Conservation (phyloP, 2,888 invertebrate species). For the Ditula angustiorana region DNA sequence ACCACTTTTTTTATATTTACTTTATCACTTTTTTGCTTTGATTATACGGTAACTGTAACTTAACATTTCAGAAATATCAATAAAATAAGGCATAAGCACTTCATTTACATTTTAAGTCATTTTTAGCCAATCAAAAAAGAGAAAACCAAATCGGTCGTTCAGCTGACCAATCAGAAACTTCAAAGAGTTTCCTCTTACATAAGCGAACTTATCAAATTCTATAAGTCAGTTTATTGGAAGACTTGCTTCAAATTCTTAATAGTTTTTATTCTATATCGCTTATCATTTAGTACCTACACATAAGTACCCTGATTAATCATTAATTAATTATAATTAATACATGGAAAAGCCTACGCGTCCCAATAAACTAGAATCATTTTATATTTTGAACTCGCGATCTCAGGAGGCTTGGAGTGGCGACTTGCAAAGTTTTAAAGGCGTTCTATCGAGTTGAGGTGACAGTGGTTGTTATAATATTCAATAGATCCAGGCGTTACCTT, state of each 20-base stretch:
- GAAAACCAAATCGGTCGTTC: neutral
- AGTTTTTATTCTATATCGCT: conserved; percentile 2
- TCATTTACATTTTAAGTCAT: conserved; percentile 17
- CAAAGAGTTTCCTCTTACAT: neutral
- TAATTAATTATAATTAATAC: neutral
- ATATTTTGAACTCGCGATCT: too few species aligned
- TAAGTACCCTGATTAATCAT: conserved; percentile 36
- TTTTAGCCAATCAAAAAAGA: neutral
- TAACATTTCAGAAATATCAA: conserved; percentile 40
- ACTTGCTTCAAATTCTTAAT: conserved; percentile 38
- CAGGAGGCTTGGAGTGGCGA: neutral
- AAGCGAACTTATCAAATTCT: neutral
- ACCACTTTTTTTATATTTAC: conserved; percentile 25
- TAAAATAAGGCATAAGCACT: conserved; percentile 34
- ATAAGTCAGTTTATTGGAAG: conserved; percentile 22
- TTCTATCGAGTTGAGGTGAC: too few species aligned
- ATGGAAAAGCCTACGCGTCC: neutral
- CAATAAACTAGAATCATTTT: too few species aligned
- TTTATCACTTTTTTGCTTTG: conserved; percentile 37
- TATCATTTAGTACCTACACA: conserved; percentile 41
- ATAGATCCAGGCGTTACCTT: too few species aligned
- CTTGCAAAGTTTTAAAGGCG: too few species aligned
- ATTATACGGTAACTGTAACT: conserved; percentile 26
- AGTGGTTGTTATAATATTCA: too few species aligned
- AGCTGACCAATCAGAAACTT: neutral